phyloP scores from a whole-genome alignment of 2,113 vertebrate species.

The Actenoides lindsayi region DNA sequence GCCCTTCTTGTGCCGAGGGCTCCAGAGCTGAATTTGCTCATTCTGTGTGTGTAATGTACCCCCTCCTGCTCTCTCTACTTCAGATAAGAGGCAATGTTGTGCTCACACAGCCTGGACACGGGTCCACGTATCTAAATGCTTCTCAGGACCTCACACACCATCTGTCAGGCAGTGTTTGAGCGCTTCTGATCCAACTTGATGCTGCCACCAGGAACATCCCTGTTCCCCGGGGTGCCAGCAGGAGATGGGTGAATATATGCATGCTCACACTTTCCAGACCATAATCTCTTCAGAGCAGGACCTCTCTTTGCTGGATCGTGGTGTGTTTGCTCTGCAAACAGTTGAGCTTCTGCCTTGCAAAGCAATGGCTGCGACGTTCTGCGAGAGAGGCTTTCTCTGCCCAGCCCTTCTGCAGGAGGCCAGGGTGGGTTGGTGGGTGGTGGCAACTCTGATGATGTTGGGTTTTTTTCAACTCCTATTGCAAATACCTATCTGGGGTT shows the following conservation, averaged over 20 bases:
- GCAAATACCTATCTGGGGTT: background rate
- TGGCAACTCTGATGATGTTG: background rate
- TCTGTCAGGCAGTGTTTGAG: background rate
- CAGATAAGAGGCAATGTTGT: fast-evolving
- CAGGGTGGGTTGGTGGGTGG: too few relatives aligned
- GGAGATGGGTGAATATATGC: background rate
- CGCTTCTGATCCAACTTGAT: background rate
- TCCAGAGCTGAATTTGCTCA: too few relatives aligned
- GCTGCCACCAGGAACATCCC: fast-evolving
- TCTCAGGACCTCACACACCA: background rate
- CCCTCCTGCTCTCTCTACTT: fast-evolving
- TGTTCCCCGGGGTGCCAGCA: fast-evolving
- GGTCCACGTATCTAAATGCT: fast-evolving
- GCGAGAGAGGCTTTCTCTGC: background rate
- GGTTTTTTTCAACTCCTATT: background rate
- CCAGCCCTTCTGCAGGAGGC: background rate
- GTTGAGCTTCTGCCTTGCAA: background rate
- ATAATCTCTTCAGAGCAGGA: background rate
- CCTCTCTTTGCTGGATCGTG: background rate
- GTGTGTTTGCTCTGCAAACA: background rate
- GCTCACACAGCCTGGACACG: background rate
- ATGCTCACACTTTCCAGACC: fast-evolving
- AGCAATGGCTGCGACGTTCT: background rate
- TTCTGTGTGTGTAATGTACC: background rate
- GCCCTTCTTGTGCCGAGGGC: too few relatives aligned